Conservation (phyloP, 2,113 vertebrate genomes). For the Spea multiplicata region DNA sequence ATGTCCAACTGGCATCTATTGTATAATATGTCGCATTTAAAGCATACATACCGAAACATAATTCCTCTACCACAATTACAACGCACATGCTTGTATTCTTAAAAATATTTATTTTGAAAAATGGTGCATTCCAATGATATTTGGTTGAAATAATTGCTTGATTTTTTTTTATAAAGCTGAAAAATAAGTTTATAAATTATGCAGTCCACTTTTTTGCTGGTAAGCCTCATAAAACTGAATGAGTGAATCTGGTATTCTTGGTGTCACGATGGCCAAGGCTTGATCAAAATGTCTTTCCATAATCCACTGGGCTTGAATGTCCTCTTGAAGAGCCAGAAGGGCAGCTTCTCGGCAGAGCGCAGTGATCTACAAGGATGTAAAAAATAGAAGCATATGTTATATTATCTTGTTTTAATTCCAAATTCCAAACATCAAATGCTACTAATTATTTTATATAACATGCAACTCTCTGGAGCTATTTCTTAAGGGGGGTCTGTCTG, state of each 20-base stretch:
- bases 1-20: too few species aligned
- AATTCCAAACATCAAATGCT: too few species aligned
- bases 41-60: too few species aligned
- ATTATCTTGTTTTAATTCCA: not conserved
- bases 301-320: constrained; percentile 76
- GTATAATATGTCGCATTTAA: too few species aligned
- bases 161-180: not conserved
- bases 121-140: too few species aligned
- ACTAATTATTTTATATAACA: too few species aligned
- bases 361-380: constrained; percentile 77
- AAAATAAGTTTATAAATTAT: constrained; percentile 42
- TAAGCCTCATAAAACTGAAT: constrained; percentile 82
- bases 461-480: too few species aligned
- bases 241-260: constrained; percentile 83
- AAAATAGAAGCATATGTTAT: constrained; percentile 16
- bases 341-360: constrained; percentile 92
- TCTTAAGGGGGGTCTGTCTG: too few species aligned
- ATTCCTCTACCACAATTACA: too few species aligned
- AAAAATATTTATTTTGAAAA: too few species aligned
- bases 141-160: too few species aligned
- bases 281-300: constrained; percentile 72
- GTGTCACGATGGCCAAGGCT: constrained; percentile 76
- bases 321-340: constrained; percentile 87
- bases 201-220: constrained; percentile 74
- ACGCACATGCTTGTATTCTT: too few species aligned